Conservation (phyloP, 2,888 invertebrate genomes). For the Stenchaetothrips biformis region DNA sequence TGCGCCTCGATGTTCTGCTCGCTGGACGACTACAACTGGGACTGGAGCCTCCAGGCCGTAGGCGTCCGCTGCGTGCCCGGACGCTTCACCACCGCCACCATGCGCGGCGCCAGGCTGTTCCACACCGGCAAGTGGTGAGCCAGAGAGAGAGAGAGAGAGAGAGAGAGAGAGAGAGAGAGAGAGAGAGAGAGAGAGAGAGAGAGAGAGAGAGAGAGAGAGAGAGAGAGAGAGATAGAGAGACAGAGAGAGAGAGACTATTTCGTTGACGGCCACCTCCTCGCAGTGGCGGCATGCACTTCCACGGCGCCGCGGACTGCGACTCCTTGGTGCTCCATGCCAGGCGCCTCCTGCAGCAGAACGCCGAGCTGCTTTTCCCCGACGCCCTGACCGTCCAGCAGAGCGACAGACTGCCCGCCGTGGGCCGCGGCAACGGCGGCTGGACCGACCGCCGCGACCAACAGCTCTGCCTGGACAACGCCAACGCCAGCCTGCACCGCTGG, state of each 20-base stretch:
- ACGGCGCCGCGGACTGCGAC: background rate
- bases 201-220: constrained; percentile 27
- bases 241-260: background rate
- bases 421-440: background rate
- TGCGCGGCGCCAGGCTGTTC: background rate
- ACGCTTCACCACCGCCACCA: background rate
- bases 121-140: constrained; percentile 5
- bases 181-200: too few relatives aligned
- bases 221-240: constrained; percentile 9
- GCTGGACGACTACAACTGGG: background rate
- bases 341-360: background rate
- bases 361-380: background rate
- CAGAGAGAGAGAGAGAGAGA: background rate
- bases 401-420: background rate
- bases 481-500: background rate
- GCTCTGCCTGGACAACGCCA: constrained; percentile 1
- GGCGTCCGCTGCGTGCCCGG: background rate
- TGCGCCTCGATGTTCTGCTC: background rate
- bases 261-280: background rate
- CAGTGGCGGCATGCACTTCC: background rate
- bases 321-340: background rate
- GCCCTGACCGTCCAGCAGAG: background rate
- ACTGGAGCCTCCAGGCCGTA: background rate
- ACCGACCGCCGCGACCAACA: background rate
- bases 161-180: background rate